Percentiles rank a stretch among this genome's conserved stretches.
Evolutionary conservation across 2,888 invertebrate genomes (phyloP).

Genomic region (Lapara coniferarum): DNA sequence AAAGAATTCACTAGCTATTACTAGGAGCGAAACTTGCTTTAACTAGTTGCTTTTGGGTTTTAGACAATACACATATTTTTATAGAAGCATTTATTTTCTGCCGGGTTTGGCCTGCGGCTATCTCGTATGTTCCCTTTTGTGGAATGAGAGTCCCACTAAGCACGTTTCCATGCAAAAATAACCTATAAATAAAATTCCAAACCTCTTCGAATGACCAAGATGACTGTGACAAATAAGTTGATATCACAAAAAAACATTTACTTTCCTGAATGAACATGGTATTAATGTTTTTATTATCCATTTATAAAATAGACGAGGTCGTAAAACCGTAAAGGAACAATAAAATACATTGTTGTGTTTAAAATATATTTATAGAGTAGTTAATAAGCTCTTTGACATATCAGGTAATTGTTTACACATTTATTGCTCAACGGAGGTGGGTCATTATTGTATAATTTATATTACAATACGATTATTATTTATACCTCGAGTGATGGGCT

Average conservation of each 20-base stretch:
- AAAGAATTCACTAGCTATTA: no score
- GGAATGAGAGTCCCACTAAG: no score
- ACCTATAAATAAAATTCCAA: no score
- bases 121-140: no score
- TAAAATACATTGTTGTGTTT: not conserved
- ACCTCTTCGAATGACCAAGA: no score
- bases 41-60: no score
- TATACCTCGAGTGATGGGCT: not conserved
- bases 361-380: not conserved
- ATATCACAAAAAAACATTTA: not conserved
- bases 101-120: no score
- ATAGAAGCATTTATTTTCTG: no score
- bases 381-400: not conserved
- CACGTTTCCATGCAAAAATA: no score
- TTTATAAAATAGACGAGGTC: constrained; percentile 1
- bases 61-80: no score
- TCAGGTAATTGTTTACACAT: not conserved
- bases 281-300: not conserved
- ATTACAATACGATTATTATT: not conserved
- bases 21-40: no score
- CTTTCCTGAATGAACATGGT: not conserved
- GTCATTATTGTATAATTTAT: not conserved
- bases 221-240: not conserved
- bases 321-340: constrained; percentile 15
- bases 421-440: not conserved